phyloP scores from a whole-genome alignment of 2,888 invertebrate genomes.

The Hofmannophila pseudospretella region DNA sequence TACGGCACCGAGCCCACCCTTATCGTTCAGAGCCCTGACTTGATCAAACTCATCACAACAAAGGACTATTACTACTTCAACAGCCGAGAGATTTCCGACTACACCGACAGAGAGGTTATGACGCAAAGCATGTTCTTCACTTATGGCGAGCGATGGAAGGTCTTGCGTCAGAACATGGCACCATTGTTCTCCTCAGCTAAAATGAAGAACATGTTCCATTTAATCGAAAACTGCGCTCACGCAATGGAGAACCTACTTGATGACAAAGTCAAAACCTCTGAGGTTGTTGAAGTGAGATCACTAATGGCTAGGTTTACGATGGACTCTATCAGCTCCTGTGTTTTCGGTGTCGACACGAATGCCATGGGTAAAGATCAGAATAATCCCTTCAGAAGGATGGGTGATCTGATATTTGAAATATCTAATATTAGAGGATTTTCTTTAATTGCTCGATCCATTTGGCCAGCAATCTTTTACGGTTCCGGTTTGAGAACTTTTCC shows the following conservation, averaged over 20 bases:
- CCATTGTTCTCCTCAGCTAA: constrained; percentile 45
- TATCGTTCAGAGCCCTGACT: constrained; percentile 32
- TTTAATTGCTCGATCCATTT: constrained; percentile 21
- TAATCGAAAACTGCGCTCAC: constrained; percentile 18
- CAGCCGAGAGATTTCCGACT: constrained; percentile 34
- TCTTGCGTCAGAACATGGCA: constrained; percentile 41
- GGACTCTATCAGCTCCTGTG: constrained; percentile 24
- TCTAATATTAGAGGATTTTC: constrained; percentile 19
- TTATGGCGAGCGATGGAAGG: constrained; percentile 43
- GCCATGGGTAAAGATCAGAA: constrained; percentile 13
- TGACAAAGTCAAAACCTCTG: constrained; percentile 1
- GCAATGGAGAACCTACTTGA: constrained; percentile 12
- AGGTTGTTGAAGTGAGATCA: constrained; percentile 17
- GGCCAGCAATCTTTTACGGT: constrained; percentile 33
- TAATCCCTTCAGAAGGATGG: constrained; percentile 30
- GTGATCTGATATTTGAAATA: constrained; percentile 19
- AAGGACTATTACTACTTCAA: constrained; percentile 41
- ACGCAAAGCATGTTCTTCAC: constrained; percentile 35
- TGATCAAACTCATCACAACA: constrained; percentile 31
- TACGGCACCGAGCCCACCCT: constrained; percentile 28
- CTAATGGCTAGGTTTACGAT: constrained; percentile 12
- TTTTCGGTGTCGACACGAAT: constrained; percentile 28
- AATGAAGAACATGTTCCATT: constrained; percentile 32
- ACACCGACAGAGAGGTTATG: constrained; percentile 27
- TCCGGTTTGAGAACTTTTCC: constrained; percentile 26